A percentile compares a stretch with the other conserved stretches of the same genome.
Conservation (phyloP, 2,113 vertebrate genomes). For the Anarrhichthys ocellatus region DNA sequence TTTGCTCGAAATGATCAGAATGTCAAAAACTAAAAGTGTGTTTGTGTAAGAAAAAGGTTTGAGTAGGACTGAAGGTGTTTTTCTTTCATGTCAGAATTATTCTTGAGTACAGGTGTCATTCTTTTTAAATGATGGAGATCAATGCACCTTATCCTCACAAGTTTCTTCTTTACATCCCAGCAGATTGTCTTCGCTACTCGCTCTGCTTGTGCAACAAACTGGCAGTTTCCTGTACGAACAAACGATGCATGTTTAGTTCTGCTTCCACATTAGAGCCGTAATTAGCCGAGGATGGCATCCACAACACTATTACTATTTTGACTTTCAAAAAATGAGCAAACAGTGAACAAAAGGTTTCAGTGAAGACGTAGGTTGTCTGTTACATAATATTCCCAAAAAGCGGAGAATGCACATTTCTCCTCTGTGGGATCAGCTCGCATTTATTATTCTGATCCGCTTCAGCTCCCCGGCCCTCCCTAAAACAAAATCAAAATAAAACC, state of each 20-base stretch:
- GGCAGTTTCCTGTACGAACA: background rate
- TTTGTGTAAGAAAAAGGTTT: constrained; percentile 15
- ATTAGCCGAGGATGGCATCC: background rate
- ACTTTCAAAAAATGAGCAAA: constrained; percentile 31
- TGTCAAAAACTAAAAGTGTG: constrained; percentile 11
- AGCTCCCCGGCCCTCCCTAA: constrained; percentile 17
- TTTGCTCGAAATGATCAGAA: constrained; percentile 18
- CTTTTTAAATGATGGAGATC: constrained; percentile 12
- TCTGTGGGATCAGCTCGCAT: constrained; percentile 52
- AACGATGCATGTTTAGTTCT: background rate
- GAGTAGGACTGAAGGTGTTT: constrained; percentile 3
- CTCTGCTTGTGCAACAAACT: constrained; percentile 14
- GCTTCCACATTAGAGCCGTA: constrained; percentile 1
- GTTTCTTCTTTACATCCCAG: background rate
- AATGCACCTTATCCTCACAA: background rate
- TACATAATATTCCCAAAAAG: constrained; percentile 62
- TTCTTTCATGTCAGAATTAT: background rate
- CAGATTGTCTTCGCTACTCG: constrained; percentile 7
- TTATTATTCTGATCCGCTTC: constrained; percentile 71
- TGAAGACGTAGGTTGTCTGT: constrained; percentile 38
- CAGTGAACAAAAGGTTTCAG: background rate
- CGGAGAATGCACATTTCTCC: constrained; percentile 49
- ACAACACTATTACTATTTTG: background rate
- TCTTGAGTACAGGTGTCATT: background rate
- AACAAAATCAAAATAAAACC: background rate